Conservation (phyloP, 2,113 vertebrate genomes). For the Lepus timidus region DNA sequence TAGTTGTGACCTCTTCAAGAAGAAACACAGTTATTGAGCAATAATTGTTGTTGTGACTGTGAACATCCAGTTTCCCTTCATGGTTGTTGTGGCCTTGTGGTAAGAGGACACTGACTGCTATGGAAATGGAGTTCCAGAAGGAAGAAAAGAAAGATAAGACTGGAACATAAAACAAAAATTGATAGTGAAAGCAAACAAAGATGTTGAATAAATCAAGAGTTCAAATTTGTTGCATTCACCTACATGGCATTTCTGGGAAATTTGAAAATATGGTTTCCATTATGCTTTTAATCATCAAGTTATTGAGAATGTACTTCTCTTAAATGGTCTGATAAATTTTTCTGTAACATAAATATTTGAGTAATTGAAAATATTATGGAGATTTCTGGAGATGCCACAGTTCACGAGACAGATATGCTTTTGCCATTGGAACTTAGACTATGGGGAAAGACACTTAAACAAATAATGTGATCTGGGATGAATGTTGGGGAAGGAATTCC, state of each 20-base stretch:
- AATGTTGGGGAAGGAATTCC: background rate
- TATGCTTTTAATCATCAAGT: background rate
- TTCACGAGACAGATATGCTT: background rate
- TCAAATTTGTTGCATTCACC: constrained; percentile 12
- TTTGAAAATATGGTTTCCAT: constrained; percentile 13
- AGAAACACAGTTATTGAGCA: background rate
- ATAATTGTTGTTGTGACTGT: background rate
- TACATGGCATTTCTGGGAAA: background rate
- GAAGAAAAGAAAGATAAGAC: background rate
- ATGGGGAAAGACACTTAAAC: background rate
- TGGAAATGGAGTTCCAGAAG: background rate
- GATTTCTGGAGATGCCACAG: background rate
- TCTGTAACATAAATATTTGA: background rate
- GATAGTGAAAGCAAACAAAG: background rate
- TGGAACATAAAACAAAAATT: too few relatives aligned
- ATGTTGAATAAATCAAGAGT: constrained; percentile 27
- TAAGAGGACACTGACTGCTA: background rate
- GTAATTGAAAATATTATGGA: background rate
- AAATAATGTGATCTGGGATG: background rate
- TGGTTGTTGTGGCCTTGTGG: background rate
- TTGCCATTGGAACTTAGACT: background rate
- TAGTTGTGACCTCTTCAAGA: background rate
- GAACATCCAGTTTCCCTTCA: background rate
- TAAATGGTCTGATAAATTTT: constrained; percentile 16
- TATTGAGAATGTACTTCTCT: background rate